Evolutionary conservation across 2,797 vertebrate genomes (phyloP), one percentile per base, ranked within the genome.

Genomic region (Rhinella marina): DNA sequence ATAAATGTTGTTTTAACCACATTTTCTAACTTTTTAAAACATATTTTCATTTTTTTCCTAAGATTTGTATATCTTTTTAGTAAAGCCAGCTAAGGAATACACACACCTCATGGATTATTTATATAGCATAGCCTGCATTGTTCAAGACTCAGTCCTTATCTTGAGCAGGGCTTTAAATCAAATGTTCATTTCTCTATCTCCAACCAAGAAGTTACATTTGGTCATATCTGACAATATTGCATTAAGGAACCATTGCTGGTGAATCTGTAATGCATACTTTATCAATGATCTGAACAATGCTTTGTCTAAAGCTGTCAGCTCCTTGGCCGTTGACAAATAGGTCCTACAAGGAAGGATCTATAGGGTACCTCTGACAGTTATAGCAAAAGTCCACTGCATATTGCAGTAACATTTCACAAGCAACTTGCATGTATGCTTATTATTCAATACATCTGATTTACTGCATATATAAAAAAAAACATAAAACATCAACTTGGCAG

Each of bases 241-340:
- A 61, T 85, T 73, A 70, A 72, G 59, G 76, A 62, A 84, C 64
- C 56, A 50, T 73, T 85, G 87, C 32, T 84, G 82, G 77, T 64
- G 76, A 81, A 25, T 85, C 64, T 81, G 87, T 80, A 68, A 73
- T 78, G 62, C 17, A 19, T 56, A 59, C 56, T 25, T 73, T 84
- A 88, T 88, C 87, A 50, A 11, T 84, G 87, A 88, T 80, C 75
- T 88, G 27, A 84, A 61, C 82, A 84, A 84, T 62, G 61, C 56
- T 29, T 50, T 80, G 56, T 84, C 87, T 88, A 76, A 41, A 29
- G 27, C 84, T 85, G 87, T 80, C 87, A 81, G 32, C 48, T 56
- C 9, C 10, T 54, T 19, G 25, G 77, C 80, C 73, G 57, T 41
- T 84, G 81, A 88, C 54, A 81, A 85, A 88, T 81, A 80, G 64